Evolutionary conservation across 2,888 invertebrate genomes (phyloP), one percentile per base, ranked within the genome.

Genomic region (Yponomeuta cagnagella): DNA sequence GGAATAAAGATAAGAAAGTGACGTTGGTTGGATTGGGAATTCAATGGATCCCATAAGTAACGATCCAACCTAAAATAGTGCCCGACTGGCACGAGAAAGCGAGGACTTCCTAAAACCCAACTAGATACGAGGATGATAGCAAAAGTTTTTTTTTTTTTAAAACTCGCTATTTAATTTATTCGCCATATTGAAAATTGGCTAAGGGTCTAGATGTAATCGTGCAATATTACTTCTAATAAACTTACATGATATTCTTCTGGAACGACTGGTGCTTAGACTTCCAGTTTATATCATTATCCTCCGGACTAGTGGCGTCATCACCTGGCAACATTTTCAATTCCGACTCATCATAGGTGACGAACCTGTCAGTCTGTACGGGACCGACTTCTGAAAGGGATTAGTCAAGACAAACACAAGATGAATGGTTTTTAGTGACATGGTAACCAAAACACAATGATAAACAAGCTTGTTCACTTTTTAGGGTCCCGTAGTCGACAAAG

Each of bases 231-330:
- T 43, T 8, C 6, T 43, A 43, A 43, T 43, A 43, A 8, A 85
- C 91, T 89, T 75, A 90, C 91, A 89, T 82, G 58, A 92, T 82
- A 76, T 81, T 90, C 74, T 90, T 92, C 74, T 86, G 87, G 65
- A 90, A 78, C 0, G 90, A 89, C 73, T 89, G 87, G 70, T 84
- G 83, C 63, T 63, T 63, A 4, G 10, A 79, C 77, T 65, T 75
- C 74, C 72, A 71, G 71, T 70, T 77, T 79, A 30, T 48, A 23
- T 9, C 79, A 76, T 83, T 81, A 69, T 76, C 74, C 74, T 88
- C 87, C 2, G 79, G 74, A 2, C 78, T 79, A 63, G 76, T 77
- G 10, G 86, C 85, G n/a, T 85, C 82, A 31, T 48, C 71, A 78
- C 80, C 84, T 82, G 87, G 81, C 72, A 90, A 82, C 86, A 90